Base-by-base conservation (phyloP, 2,888 invertebrate genomes). In the Pollenia griseotomentosa region DNA sequence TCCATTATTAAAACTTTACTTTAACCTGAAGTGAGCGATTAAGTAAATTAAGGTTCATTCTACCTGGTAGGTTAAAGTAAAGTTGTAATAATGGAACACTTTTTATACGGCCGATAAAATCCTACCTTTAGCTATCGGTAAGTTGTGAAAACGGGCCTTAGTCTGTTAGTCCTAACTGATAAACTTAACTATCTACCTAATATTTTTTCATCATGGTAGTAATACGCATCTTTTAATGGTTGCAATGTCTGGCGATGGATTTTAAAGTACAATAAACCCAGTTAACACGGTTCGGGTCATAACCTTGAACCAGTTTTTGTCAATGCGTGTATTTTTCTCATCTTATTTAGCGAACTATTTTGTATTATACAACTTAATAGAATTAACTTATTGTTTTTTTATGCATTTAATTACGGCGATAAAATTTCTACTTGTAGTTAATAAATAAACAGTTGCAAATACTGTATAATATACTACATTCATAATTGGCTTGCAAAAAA, bases 251-350 rank as follows among this genome's bases (percentile, higher is more conserved):
- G 46, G 48, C 46, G 57, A 71, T 53, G 55, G 44, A 66, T 84
- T 55, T 63, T 83, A 88, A 86, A 89, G 91, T 91, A 90, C 91
- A 92, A 92, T 90, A 91, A 92, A 91, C 91, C 90, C 87, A 71
- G 89, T 90, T 90, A 91, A 91, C 90, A 90, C 89, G 88, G 89
- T 88, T 88, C 89, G 92, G 90, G 92, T 90, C 90, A 88, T 91
- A 91, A 92, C 92, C 92, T 92, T 92, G 92, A 91, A 91, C 92
- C 88, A 89, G 79, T 74, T 85, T 85, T 66, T 57, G 57, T 48
- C 10, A 16, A 33, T 80, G 70, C 44, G 42, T 80, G 65, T 81
- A 73, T 65, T 57, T 81, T 73, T 66, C 12, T 81, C 55, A 79
- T 57, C 78, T 48, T 59, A 48, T 73, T 73, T 10, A 55, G 8